phyloP scores from a whole-genome alignment of 2,113 vertebrate genomes.

The Rostratula benghalensis region DNA sequence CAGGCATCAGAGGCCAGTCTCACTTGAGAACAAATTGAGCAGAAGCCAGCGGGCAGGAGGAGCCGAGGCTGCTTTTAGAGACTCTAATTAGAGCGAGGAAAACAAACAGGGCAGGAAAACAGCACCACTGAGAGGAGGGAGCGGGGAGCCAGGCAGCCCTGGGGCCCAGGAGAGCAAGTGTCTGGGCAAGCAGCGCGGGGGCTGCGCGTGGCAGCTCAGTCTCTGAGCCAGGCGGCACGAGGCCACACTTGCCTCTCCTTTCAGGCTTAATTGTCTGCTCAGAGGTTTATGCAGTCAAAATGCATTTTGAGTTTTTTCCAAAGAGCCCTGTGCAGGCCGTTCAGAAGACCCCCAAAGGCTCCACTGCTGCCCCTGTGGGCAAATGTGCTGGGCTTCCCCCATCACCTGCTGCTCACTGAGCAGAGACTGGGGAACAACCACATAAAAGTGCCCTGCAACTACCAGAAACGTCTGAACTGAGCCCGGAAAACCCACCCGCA shows the following conservation, averaged over 20 bases:
- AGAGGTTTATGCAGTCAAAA: background rate
- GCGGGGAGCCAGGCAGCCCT: background rate
- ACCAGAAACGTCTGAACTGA: conserved; percentile 7
- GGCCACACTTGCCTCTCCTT: background rate
- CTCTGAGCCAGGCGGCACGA: background rate
- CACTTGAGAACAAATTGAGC: background rate
- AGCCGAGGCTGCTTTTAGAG: background rate
- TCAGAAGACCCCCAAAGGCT: background rate
- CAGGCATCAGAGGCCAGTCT: background rate
- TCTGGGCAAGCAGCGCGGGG: background rate
- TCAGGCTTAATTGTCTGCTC: background rate
- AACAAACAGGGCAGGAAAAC: conserved; percentile 30
- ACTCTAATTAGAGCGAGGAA: background rate
- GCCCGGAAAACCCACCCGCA: background rate
- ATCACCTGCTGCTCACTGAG: background rate
- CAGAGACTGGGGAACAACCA: background rate
- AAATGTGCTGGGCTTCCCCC: fast-evolving
- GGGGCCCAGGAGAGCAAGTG: background rate
- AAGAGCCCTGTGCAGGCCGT: fast-evolving
- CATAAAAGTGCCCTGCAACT: background rate
- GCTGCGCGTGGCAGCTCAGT: background rate
- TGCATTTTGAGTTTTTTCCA: fast-evolving
- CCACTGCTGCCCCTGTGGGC: background rate
- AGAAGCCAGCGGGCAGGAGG: background rate
- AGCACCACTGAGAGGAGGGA: background rate